Evolutionary conservation across 1,140 invertebrate genomes (phyloP), one percentile per base, ranked within the genome.

Genomic region (Nixonia krombeini): DNA sequence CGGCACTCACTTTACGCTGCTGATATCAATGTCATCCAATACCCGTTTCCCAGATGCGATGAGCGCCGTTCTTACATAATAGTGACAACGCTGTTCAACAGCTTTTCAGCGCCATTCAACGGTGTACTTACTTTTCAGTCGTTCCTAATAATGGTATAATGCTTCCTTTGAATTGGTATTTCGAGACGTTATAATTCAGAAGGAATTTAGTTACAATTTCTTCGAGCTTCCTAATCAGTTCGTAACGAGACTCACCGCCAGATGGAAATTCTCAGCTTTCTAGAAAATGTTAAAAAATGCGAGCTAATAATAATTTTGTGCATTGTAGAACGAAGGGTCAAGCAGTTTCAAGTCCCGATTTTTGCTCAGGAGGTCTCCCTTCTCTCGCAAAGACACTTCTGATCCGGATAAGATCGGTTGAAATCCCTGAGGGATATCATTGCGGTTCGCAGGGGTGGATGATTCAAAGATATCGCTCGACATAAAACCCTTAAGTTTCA

Each of bases 401-500:
- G 72, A 70, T 52, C 65, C 51, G 55, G 78, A 79, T 79, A 80
- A 80, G 76, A 80, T 80, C 73, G 58, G 62, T 42, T 33, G 50
- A 59, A 62, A 79, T 72, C 59, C 72, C 70, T 33, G 28, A 56
- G 51, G 70, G 68, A 68, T 73, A 72, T 70, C 64, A 55, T 45
- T 53, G 38, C 29, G 25, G 42, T 15, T 35, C 53, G n/a, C 45
- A 53, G 74, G 67, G 69, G 64, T 66, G 74, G 73, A 80, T 81
- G 81, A 82, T 82, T 80, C 80, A 70, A 72, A 79, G 82, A 84
- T 84, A 84, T 82, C 79, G 74, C 71, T 66, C 71, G 80, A 84
- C 82, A 84, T 84, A 84, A 84, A 84, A 84, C 76, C 82, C 75
- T 83, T 83, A 80, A 82, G 81, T 82, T 83, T 83, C 75, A 82